Evolutionary conservation across 2,113 vertebrate species (phyloP).

Genomic region (Circaetus gallicus): DNA sequence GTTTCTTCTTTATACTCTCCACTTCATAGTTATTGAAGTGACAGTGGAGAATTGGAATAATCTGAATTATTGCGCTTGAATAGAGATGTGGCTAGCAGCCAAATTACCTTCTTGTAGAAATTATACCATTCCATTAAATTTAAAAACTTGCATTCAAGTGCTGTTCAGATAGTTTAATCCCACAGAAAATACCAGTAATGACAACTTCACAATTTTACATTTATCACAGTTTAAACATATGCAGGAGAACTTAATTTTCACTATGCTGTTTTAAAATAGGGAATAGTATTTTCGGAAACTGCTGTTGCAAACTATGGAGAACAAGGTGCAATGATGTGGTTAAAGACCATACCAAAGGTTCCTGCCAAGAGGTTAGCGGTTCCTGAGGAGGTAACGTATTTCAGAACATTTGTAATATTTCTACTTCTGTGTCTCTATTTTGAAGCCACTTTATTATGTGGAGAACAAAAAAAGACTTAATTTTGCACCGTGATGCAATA

Average conservation of each 20-base stretch:
- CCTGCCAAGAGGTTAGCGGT: conserved; percentile 85
- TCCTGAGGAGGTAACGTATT: conserved; percentile 83
- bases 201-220: neutral
- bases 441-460: neutral
- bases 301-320: conserved; percentile 87
- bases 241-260: neutral
- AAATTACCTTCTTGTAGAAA: conserved; percentile 4
- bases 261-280: conserved; percentile 67
- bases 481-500: neutral
- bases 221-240: neutral
- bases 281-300: conserved; percentile 85
- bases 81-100: neutral
- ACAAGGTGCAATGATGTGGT: conserved; percentile 67
- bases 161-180: neutral
- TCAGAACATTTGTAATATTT: neutral
- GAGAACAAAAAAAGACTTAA: neutral
- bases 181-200: neutral
- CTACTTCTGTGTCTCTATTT: neutral
- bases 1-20: neutral
- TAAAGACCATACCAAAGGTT: conserved; percentile 68
- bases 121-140: neutral
- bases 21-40: neutral
- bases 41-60: neutral
- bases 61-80: neutral
- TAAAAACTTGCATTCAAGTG: neutral